Percentiles rank a stretch among this genome's conserved stretches.
Evolutionary conservation across 2,888 invertebrate species (phyloP).

Genomic region (Eupithecia exiguata): DNA sequence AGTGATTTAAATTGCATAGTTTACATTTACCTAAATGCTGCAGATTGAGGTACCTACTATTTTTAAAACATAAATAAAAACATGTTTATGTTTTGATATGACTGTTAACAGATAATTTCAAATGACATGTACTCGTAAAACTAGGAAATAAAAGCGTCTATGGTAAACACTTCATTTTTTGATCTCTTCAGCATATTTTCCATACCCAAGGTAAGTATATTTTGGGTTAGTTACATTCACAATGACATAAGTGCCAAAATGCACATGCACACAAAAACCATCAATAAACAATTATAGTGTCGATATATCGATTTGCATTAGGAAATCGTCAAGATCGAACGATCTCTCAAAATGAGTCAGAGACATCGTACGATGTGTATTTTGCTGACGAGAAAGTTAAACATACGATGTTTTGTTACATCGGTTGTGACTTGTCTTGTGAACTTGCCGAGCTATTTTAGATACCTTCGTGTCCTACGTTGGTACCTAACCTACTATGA

Average conservation of each 20-base stretch:
- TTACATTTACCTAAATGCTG: background rate
- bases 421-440: slow-evolving; percentile 17
- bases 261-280: slow-evolving; percentile 12
- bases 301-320: slow-evolving; percentile 24
- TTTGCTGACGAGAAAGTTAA: slow-evolving; percentile 35
- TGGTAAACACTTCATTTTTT: background rate
- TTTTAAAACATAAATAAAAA: background rate
- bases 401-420: slow-evolving; percentile 37
- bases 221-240: background rate
- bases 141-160: background rate
- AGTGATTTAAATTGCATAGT: slow-evolving; percentile 42
- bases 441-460: slow-evolving; percentile 21
- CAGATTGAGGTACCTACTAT: background rate
- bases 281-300: slow-evolving; percentile 18
- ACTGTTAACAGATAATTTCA: too few species aligned
- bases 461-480: slow-evolving; percentile 14
- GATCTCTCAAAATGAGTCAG: slow-evolving; percentile 30
- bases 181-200: background rate
- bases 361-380: slow-evolving; percentile 36
- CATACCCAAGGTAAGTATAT: background rate
- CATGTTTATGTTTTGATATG: background rate
- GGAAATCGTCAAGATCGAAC: slow-evolving; percentile 26
- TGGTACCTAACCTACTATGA: too few species aligned
- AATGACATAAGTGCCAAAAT: slow-evolving; percentile 11
- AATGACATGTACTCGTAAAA: background rate